A percentile compares a stretch with the other conserved stretches of the same genome.
Evolutionary conservation across 30 jellyfish, hydroid and myxozoan species (phyloP).

Genomic region (Rhopilema esculentum): DNA sequence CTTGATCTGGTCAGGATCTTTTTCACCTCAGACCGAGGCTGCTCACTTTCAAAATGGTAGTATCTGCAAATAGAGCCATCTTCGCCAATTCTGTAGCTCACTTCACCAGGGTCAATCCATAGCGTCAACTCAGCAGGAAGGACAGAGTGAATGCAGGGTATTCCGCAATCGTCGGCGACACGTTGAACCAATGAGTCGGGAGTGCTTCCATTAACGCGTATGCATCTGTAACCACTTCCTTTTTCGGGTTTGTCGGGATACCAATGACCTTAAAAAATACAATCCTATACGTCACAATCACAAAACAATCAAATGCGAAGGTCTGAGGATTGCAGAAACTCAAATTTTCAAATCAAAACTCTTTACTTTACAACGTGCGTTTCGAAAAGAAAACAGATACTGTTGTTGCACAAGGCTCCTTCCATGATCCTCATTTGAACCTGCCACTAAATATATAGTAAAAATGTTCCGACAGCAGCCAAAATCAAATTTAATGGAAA

Average conservation of each 20-base stretch:
- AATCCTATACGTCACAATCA: not conserved
- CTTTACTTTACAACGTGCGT: too few relatives aligned
- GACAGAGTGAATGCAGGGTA: slow-evolving; percentile 57
- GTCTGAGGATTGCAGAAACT: not conserved
- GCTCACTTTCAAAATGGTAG: slow-evolving; percentile 57
- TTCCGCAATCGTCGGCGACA: slow-evolving; percentile 77
- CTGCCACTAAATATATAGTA: not conserved
- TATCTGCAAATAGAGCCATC: slow-evolving; percentile 92
- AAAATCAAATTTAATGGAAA: not conserved
- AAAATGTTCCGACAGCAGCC: not conserved
- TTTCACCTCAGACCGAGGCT: slow-evolving; percentile 74
- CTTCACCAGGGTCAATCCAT: slow-evolving; percentile 97
- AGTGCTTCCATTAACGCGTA: slow-evolving; percentile 81
- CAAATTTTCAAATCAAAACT: not conserved
- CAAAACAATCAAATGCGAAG: too few relatives aligned
- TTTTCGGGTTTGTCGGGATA: slow-evolving; percentile 90
- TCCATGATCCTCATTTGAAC: not conserved
- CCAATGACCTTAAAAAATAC: slow-evolving; percentile 78
- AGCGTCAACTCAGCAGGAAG: slow-evolving; percentile 89
- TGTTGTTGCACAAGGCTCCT: not conserved
- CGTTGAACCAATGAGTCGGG: slow-evolving; percentile 81
- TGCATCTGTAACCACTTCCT: slow-evolving; percentile 93
- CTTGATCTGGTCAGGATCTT: slow-evolving; percentile 73
- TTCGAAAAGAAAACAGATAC: not conserved
- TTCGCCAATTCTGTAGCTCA: slow-evolving; percentile 91